These are phyloP conservation scores for Drosophila truncata DNA, from an alignment of 1,140 invertebrate genomes.

Conservation along the genomic window DNA sequence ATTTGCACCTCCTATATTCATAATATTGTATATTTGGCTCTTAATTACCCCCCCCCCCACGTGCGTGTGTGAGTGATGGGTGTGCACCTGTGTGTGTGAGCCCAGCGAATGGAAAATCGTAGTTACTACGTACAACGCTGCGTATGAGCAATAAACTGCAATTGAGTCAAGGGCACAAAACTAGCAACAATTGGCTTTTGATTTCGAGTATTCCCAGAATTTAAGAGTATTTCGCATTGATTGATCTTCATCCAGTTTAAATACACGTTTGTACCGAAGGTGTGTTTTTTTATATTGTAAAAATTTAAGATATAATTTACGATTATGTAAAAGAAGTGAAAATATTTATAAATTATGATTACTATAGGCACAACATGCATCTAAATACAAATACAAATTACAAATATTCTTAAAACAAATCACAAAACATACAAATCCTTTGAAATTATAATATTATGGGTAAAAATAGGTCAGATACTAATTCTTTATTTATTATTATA, in stretches of 20 bases:
- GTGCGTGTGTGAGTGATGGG: constrained; percentile 5
- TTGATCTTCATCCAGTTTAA: background rate
- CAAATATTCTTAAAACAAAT: background rate
- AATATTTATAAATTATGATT: no score
- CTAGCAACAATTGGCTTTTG: constrained; percentile 10
- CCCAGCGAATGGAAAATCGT: constrained; percentile 45
- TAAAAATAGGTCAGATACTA: background rate
- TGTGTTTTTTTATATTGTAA: no score
- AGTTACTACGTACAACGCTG: constrained; percentile 48
- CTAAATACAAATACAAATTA: no score
- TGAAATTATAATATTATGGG: background rate
- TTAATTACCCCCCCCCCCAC: constrained; percentile 20
- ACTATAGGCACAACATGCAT: no score
- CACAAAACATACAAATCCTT: background rate
- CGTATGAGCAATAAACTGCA: constrained; percentile 68
- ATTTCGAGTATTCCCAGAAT: background rate
- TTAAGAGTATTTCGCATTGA: constrained; percentile 26
- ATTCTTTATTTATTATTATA: background rate
- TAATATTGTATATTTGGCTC: constrained; percentile 30
- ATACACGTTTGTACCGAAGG: background rate
- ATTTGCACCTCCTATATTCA: constrained; percentile 54
- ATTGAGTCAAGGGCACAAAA: constrained; percentile 62
- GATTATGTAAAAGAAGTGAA: no score
- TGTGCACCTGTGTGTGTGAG: constrained; percentile 8
- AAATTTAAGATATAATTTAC: no score